Evolutionary conservation across 2,888 invertebrate species (phyloP), one percentile per base, ranked within the genome.

Genomic region (Archaeoteleia sp.): DNA sequence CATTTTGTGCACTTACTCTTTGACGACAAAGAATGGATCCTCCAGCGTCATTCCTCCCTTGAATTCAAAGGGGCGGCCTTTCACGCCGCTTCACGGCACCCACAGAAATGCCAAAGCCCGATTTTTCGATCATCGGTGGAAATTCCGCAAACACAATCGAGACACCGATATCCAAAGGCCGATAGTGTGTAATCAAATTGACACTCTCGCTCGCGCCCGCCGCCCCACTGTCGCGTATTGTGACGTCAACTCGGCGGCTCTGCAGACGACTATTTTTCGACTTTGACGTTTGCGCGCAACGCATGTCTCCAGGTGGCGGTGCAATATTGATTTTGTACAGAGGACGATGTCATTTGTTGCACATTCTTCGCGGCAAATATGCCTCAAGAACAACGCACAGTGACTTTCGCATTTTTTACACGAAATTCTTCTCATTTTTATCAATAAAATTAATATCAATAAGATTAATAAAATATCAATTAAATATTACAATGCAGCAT

Each of bases 1-100:
- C 25, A 29, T 29, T 43, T 43, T 29, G 51, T 15, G 62, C 73
- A 92, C 96, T 94, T 91, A 97, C 97, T 97, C 97, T 92, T 96
- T 96, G 80, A 97, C 97, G 87, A 96, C 96, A 91, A 97, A 96
- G 90, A 97, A 97, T 75, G 97, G 97, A 89, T 97, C 97, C 90
- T 97, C 97, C 88, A 97, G 91, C 91, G 96, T 95, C 97, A 97
- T 97, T 91, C 91, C 94, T 91, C 88, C 88, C 82, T 86, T 84
- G 80, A 86, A 80, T 82, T 82, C 81, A 82, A 81, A 82, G 80
- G 74, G 81, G 80, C 76, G 80, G 79, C 75, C 77, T 76, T 73
- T 80, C 78, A 77, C 80, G 81, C 80, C 82, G 80, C 80, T 79
- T 75, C 74, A 72, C 78, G 82, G 78, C 82, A 79, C 78, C 78